Base-by-base conservation (phyloP, 2,797 vertebrate species). In the Bucorvus abyssinicus region DNA sequence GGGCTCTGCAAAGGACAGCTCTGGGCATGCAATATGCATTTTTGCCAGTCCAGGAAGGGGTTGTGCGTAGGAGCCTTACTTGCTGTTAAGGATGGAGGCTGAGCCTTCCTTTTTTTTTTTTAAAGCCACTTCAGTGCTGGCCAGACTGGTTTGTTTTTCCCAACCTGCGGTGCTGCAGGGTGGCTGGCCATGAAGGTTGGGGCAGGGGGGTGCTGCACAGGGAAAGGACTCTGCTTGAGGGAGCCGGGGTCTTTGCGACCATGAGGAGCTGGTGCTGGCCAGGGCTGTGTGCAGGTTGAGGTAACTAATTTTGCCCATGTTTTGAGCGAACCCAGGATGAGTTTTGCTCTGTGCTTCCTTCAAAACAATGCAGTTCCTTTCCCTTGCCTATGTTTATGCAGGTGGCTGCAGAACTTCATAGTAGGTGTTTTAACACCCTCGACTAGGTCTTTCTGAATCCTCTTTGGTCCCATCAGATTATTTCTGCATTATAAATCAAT, bases 151-250 rank as follows among this genome's bases (percentile, higher is more conserved):
- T 22, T 2, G 1, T 24, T 34, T 64, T 52, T 29, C 19, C 16
- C 2, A 2, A 4, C 15, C 44, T 2, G 2, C 18, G 3, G 38
- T 53, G n/a, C 29, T n/a, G 40, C 40, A 30, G 32, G 21, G 2
- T 6, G 52, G 26, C 19, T 24, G 21, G 65, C 29, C 34, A 13
- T 18, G 42, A 34, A 11, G 42, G 24, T 2, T 10, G 47, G 12
- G n/a, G 3, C 9, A 15, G 27, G 1, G 8, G 42, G 45, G 30
- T 23, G 44, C 27, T 26, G 19, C 32, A 6, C 11, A 2, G 42
- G 53, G 34, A 36, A 53, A 40, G 36, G 55, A 68, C 18, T 10
- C 20, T 18, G 40, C 32, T 9, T 10, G 26, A 61, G 12, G 30
- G 22, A 69, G 18, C 20, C 6, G 0, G 20, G 27, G 7, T 24